These are phyloP conservation scores for Eugnorisma glareosa DNA, from an alignment of 2,888 invertebrate genomes.

Conservation along the genomic window DNA sequence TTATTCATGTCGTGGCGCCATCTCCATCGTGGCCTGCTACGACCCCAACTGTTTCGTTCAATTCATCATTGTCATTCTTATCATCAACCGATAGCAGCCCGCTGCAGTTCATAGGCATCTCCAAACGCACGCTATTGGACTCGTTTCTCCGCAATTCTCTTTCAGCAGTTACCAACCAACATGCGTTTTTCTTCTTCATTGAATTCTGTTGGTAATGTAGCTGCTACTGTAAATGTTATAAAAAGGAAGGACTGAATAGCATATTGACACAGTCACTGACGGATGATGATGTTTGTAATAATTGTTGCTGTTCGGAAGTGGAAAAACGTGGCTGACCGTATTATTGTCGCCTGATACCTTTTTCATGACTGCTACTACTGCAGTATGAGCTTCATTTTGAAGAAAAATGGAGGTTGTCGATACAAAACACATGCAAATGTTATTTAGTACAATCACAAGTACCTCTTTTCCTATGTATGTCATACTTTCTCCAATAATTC, in stretches of 20 bases:
- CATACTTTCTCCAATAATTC: conserved; percentile 31
- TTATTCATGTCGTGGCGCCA: neutral
- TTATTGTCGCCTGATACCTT: neutral
- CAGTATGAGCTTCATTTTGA: neutral
- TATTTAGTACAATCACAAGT: neutral
- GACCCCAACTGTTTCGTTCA: neutral
- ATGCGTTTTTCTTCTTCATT: neutral
- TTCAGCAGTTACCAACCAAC: neutral
- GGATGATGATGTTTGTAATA: conserved; percentile 20
- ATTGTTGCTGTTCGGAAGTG: conserved; percentile 14
- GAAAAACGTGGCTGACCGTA: neutral
- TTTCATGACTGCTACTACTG: neutral
- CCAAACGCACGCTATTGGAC: neutral
- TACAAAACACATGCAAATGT: neutral
- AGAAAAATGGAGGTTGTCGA: neutral
- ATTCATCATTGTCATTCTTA: neutral
- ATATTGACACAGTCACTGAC: conserved; percentile 1
- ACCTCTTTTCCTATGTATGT: conserved; percentile 18
- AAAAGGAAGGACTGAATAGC: neutral
- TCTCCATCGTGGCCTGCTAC: neutral
- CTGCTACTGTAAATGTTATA: neutral
- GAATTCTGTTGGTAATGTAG: neutral
- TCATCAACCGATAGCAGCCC: neutral
- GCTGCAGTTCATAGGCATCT: neutral
- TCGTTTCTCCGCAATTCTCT: neutral